Evolutionary conservation across 2,113 vertebrate species (phyloP).

Genomic region (Rostratula benghalensis): DNA sequence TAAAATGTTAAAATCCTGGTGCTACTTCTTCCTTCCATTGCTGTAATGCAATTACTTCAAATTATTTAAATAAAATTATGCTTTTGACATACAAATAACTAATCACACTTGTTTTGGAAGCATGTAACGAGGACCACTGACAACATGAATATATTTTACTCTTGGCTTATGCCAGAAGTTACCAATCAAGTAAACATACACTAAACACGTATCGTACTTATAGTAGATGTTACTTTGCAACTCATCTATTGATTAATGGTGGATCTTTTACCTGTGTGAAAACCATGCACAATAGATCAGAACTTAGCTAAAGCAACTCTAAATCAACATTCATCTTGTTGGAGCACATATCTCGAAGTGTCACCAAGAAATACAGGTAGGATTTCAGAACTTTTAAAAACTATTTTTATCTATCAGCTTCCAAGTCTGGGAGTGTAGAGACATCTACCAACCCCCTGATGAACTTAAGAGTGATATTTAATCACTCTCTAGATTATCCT

Average conservation of each 20-base stretch:
- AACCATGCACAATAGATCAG: background rate
- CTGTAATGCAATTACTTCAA: background rate
- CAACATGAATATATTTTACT: background rate
- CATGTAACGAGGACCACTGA: background rate
- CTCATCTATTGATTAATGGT: background rate
- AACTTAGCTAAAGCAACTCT: background rate
- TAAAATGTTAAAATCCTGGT: background rate
- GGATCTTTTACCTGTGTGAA: background rate
- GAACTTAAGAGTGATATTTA: background rate
- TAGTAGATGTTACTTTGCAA: background rate
- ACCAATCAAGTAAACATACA: background rate
- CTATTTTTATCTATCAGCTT: background rate
- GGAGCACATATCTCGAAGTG: fast-evolving
- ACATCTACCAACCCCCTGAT: background rate
- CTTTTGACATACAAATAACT: background rate
- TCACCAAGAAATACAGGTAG: background rate
- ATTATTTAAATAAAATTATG: background rate
- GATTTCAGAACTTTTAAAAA: background rate
- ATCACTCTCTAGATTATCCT: background rate
- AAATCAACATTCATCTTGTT: background rate
- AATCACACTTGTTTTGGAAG: background rate
- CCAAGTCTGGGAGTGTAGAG: background rate
- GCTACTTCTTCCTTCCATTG: background rate
- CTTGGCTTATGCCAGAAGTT: fast-evolving
- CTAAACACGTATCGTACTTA: background rate